These are phyloP conservation scores for Calameuta pallipes DNA, from an alignment of 2,888 invertebrate species.

Conservation along the genomic window DNA sequence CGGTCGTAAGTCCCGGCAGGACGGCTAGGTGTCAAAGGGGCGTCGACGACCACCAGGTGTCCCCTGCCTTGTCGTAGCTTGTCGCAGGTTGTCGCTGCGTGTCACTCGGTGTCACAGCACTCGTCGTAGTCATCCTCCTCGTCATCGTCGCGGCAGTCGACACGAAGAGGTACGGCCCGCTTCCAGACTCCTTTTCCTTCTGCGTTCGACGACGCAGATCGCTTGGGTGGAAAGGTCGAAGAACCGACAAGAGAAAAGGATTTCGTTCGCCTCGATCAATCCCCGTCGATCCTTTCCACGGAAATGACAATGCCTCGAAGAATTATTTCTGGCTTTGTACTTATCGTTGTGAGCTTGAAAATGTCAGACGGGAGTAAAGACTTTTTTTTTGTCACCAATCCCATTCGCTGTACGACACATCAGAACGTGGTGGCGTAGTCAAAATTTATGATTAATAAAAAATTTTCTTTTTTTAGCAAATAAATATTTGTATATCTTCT, in stretches of 20 bases:
- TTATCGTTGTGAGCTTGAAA: neutral
- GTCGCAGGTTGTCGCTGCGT: conserved; percentile 12
- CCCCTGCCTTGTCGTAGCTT: conserved; percentile 15
- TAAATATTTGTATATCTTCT: neutral
- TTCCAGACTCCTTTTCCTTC: neutral
- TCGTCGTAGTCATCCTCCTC: conserved; percentile 1
- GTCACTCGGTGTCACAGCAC: conserved; percentile 21
- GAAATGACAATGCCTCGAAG: neutral
- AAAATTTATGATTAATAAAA: neutral
- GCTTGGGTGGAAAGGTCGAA: neutral
- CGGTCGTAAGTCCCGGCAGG: conserved; percentile 26
- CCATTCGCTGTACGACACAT: neutral
- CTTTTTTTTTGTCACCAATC: neutral
- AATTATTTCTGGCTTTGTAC: neutral
- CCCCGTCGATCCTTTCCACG: neutral
- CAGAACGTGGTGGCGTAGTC: neutral
- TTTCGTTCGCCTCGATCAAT: neutral
- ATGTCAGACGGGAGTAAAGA: neutral
- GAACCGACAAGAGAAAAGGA: neutral
- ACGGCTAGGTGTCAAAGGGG: conserved; percentile 57
- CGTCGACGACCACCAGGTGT: conserved; percentile 50
- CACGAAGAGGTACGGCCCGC: conserved; percentile 15
- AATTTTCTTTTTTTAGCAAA: neutral
- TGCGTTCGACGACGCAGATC: neutral
- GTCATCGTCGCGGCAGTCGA: conserved; percentile 15